A percentile compares a stretch with the other conserved stretches of the same genome.
Conservation (phyloP, 2,888 invertebrate genomes). For the Aspidiotus rigidus region DNA sequence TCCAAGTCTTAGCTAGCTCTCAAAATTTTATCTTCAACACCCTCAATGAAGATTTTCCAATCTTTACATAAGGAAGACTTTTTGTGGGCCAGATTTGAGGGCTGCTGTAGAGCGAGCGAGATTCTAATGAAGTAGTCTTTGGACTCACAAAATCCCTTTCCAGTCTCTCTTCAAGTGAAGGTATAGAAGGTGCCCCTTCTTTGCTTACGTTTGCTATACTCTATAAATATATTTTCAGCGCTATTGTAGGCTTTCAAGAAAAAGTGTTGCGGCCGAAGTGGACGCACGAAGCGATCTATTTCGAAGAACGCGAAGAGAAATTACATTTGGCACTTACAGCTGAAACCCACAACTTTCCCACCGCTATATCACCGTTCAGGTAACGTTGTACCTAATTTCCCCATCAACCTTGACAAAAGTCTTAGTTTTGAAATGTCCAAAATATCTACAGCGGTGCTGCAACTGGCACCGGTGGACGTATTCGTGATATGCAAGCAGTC, state of each 20-base stretch:
- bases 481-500: slow-evolving; percentile 89
- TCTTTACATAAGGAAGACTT: no score
- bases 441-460: slow-evolving; percentile 71
- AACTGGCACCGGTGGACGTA: slow-evolving; percentile 92
- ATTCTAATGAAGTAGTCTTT: no score
- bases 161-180: no score
- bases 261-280: slow-evolving; percentile 57
- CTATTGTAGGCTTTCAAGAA: slow-evolving; percentile 73
- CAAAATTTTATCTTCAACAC: no score
- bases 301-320: slow-evolving; percentile 48
- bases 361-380: slow-evolving; percentile 88
- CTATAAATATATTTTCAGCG: slow-evolving; percentile 50
- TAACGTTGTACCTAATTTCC: slow-evolving; percentile 38
- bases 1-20: no score
- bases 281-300: slow-evolving; percentile 56
- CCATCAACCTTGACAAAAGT: not conserved
- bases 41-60: no score
- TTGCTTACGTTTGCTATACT: not conserved
- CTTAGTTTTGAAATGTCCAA: no score
- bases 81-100: no score
- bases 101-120: no score
- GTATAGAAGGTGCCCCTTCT: not conserved
- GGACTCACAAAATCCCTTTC: no score
- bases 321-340: slow-evolving; percentile 94
- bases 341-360: slow-evolving; percentile 98